Evolutionary conservation across 2,888 invertebrate genomes (phyloP).

Genomic region (Onchidella celtica): DNA sequence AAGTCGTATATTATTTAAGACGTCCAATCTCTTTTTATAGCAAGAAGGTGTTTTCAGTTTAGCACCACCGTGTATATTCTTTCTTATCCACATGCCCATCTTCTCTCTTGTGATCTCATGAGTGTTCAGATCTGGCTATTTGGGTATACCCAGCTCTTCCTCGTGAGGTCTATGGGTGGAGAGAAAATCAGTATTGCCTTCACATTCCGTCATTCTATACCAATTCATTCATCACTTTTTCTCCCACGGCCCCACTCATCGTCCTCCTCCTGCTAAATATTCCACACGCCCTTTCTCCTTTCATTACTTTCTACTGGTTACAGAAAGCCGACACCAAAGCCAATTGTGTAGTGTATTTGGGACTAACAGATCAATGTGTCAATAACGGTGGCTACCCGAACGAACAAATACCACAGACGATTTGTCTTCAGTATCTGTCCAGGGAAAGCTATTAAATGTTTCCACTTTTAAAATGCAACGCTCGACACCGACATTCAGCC

Average conservation of each 20-base stretch:
- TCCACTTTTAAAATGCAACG: not conserved
- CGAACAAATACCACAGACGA: not conserved
- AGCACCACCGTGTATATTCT: too few species aligned
- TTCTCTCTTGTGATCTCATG: too few species aligned
- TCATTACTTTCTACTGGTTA: not conserved
- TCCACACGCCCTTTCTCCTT: too few species aligned
- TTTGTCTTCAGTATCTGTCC: not conserved
- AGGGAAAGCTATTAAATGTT: not conserved
- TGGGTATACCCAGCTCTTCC: not conserved
- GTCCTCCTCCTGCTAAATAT: too few species aligned
- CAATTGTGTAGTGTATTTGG: not conserved
- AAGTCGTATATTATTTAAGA: too few species aligned
- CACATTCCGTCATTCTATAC: not conserved
- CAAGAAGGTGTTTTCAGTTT: too few species aligned
- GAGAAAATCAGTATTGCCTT: slow-evolving; percentile 3
- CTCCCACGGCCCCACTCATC: not conserved
- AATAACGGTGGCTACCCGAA: not conserved
- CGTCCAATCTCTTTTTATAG: too few species aligned
- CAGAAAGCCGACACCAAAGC: not conserved
- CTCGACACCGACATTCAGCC: not conserved
- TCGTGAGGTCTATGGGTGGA: not conserved
- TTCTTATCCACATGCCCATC: too few species aligned
- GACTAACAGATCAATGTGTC: not conserved
- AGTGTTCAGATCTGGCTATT: too few species aligned
- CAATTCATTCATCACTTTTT: not conserved